Base-by-base conservation (phyloP, 2,113 vertebrate species). In the Symphodus melops region DNA sequence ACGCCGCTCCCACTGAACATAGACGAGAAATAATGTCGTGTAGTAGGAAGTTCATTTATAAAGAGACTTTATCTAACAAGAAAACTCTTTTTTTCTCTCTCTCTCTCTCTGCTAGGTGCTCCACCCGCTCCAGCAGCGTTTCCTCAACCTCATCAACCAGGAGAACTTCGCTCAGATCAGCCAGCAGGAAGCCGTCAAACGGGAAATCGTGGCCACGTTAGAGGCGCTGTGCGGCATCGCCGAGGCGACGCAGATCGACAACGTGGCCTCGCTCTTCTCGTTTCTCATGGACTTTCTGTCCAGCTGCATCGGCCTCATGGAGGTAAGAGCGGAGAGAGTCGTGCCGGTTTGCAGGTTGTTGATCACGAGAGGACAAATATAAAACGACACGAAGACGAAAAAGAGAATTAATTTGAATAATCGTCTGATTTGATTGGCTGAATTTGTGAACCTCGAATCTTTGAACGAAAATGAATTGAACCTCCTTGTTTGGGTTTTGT, bases 211-310 rank as follows among this genome's bases (percentile, higher is more conserved):
- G 0, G 97, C 97, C 59, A 99, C 97, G 0, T 76, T 99, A 53
- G 98, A 99, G 92, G 97, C 97, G 0, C 94, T 99, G 48, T 99
- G 98, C 41, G 98, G 98, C 90, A 98, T 99, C 65, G 98, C 98
- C 0, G 98, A 99, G 88, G 98, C 98, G 0, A 99, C 98, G 4
- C 97, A 99, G 92, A 97, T 99, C 20, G 98, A 99, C 93, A 99
- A 99, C 0, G 98, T 99, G 73, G 95, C 95, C 3, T 96, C 96
- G 81, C 97, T 99, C 75, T 99, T 99, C 88, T 98, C 96, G 85
- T 99, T 99, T 74, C 92, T 99, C 77, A 98, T 99, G 97, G 97
- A 98, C 92, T 99, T 99, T 88, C 94, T 99, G 91, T 98, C 96
- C 90, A 99, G 97, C 89, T 99, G 98, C 90, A 98, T 99, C 77